Evolutionary conservation across 2,797 vertebrate species (phyloP), one percentile per base, ranked within the genome.

Genomic region (Sebastes itinus): DNA sequence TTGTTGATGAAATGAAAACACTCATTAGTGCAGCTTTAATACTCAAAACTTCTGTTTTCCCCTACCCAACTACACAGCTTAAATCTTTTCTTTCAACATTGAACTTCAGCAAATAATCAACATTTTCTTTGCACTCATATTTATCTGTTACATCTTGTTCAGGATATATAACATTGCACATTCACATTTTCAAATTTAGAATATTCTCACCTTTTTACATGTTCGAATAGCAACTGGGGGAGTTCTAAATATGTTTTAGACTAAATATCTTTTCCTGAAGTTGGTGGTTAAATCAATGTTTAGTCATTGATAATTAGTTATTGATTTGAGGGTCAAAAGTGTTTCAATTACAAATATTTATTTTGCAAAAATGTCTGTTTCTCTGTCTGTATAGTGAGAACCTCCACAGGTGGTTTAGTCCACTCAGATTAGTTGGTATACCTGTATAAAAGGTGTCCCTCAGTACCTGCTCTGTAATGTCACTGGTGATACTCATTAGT

Each of bases 331-430:
- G 16, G 13, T 25, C 6, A 32, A 12, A 55, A 20, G 2, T 7
- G 1, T 68, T n/a, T 7, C 4, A 68, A n/a, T 14, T 38, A 22
- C 6, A 27, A 4, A 25, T 52, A 30, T 54, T 35, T 16, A 14
- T 52, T 12, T 49, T 7, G 6, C 7, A 0, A 42, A 12, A 18
- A 23, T 49, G 7, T 30, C 14, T 11, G 2, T 49, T 49, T 62
- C 13, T 49, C 33, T 28, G 7, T 54, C 2, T 78, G 49, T 6
- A 13, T 25, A 25, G 4, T 30, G 28, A 64, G 0, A 3, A 7
- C 64, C 72, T 20, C 52, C 16, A 25, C 42, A 7, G 2, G 12
- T 83, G 85, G 66, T 78, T 78, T 1, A 67, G 30, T 72, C 78
- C 62, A 56, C 38, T 78, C 7, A 70, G 9, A 7, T 23, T 11